phyloP scores from a whole-genome alignment of 1,140 invertebrate genomes.

The Asbolus verrucosus region DNA sequence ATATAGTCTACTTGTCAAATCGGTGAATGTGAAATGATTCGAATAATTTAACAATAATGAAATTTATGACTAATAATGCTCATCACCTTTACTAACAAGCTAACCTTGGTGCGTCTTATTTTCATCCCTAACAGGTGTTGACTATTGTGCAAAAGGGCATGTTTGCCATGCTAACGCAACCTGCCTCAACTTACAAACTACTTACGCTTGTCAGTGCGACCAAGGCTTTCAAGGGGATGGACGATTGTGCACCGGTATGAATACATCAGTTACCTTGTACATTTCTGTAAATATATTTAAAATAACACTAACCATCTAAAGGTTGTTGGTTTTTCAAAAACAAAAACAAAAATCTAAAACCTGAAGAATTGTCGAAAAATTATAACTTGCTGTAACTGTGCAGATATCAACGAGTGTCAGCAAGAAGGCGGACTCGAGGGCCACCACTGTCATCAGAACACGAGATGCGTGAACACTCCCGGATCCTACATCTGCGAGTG shows the following conservation, averaged over 20 bases:
- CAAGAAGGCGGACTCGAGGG: slow-evolving; percentile 79
- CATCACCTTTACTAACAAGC: slow-evolving; percentile 50
- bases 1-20: no score
- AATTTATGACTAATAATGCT: no score
- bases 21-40: no score
- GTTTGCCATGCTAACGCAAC: slow-evolving; percentile 85
- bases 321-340: neutral
- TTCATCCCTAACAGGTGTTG: slow-evolving; percentile 74
- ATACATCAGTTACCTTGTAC: neutral
- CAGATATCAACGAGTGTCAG: slow-evolving; percentile 87
- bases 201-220: slow-evolving; percentile 86
- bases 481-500: slow-evolving; percentile 88
- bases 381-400: no score
- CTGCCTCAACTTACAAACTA: slow-evolving; percentile 87
- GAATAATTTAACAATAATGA: no score
- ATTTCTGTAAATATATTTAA: neutral
- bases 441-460: slow-evolving; percentile 85
- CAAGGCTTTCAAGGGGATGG: slow-evolving; percentile 86
- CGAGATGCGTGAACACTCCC: slow-evolving; percentile 81
- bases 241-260: slow-evolving; percentile 74
- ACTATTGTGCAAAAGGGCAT: slow-evolving; percentile 89
- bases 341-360: no score
- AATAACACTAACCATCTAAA: neutral
- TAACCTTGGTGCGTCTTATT: slow-evolving; percentile 45
- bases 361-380: no score